Evolutionary conservation across 1,140 invertebrate species (phyloP).

Genomic region (Bombus picipes): DNA sequence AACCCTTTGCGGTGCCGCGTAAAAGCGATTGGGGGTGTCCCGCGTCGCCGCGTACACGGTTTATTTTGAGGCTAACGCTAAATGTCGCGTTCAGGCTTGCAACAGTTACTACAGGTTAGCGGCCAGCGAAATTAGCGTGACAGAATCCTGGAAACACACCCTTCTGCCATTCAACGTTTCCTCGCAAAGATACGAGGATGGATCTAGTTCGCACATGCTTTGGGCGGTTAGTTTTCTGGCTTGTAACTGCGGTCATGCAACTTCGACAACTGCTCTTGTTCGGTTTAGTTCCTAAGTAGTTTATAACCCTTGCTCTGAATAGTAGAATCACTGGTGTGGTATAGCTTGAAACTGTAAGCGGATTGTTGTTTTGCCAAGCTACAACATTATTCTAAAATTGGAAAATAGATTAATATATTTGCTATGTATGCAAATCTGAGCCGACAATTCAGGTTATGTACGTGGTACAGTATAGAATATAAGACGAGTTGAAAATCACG

Average conservation of each 20-base stretch:
- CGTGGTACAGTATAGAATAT: too few relatives aligned
- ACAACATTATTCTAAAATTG: too few relatives aligned
- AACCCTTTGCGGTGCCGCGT: constrained; percentile 3
- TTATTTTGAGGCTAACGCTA: not conserved
- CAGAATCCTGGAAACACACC: not conserved
- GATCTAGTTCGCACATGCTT: not conserved
- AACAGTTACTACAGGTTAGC: not conserved
- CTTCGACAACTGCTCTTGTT: not conserved
- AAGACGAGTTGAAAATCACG: too few relatives aligned
- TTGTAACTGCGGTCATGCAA: not conserved
- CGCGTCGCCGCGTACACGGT: not conserved
- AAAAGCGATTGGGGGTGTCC: not conserved
- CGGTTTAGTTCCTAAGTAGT: not conserved
- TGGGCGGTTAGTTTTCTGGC: not conserved
- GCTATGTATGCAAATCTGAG: too few relatives aligned
- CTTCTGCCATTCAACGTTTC: not conserved
- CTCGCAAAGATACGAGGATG: not conserved
- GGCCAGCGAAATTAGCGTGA: not conserved
- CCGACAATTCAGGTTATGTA: too few relatives aligned
- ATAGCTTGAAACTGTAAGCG: too few relatives aligned
- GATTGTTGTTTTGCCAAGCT: too few relatives aligned
- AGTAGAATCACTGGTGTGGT: not conserved
- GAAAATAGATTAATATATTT: too few relatives aligned
- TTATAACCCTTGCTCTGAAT: not conserved
- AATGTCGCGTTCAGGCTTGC: constrained; percentile 6